phyloP scores from a whole-genome alignment of 2,113 vertebrate genomes.

The Miniopterus natalensis region DNA sequence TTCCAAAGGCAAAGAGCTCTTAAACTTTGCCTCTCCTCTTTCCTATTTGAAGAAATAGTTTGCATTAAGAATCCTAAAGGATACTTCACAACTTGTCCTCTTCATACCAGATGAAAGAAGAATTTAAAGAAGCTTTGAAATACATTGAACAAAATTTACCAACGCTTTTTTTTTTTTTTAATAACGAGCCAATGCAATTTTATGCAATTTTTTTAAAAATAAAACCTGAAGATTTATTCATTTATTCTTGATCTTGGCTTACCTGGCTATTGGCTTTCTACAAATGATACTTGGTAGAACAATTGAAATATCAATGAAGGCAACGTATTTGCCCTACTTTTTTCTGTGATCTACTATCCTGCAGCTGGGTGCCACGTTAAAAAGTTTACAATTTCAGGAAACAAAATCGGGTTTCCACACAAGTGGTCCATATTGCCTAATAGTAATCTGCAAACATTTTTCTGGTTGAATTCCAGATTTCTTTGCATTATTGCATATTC shows the following conservation, averaged over 20 bases:
- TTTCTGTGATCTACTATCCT: slow-evolving; percentile 5
- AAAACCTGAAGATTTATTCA: neutral
- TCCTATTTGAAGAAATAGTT: slow-evolving; percentile 51
- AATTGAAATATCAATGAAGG: slow-evolving; percentile 63
- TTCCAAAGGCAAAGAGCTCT: slow-evolving; percentile 42
- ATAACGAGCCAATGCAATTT: slow-evolving; percentile 18
- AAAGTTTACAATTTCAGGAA: slow-evolving; percentile 28
- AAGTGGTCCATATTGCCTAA: neutral
- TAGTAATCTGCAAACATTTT: slow-evolving; percentile 49
- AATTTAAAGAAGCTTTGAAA: slow-evolving; percentile 71
- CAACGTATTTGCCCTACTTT: slow-evolving; percentile 39
- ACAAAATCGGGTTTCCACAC: neutral
- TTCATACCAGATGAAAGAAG: slow-evolving; percentile 25
- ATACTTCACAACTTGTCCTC: slow-evolving; percentile 50
- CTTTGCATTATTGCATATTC: slow-evolving; percentile 35
- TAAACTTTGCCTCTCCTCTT: slow-evolving; percentile 73
- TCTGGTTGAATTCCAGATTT: neutral
- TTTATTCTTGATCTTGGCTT: slow-evolving; percentile 50
- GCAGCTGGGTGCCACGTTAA: neutral
- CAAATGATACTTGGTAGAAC: slow-evolving; percentile 25
- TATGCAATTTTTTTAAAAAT: slow-evolving; percentile 38
- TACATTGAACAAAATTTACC: neutral
- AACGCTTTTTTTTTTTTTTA: slow-evolving; percentile 2
- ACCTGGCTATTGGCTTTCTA: slow-evolving; percentile 30
- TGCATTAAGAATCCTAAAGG: slow-evolving; percentile 51